Evolutionary conservation across 2,797 vertebrate genomes (phyloP), one percentile per base, ranked within the genome.

Genomic region (Smutsia gigantea): DNA sequence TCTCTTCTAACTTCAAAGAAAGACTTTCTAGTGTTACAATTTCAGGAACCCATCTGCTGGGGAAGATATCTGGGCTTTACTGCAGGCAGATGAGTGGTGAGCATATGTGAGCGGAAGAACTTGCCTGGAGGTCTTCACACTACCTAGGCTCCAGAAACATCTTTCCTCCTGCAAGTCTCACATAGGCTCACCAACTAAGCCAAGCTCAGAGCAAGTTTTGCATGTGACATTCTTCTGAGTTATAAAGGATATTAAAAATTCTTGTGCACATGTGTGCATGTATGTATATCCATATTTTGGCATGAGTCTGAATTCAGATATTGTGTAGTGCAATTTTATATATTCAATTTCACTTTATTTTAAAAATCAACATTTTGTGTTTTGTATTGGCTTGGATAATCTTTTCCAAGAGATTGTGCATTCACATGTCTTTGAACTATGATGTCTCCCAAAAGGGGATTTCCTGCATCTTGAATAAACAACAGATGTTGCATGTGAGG

Each of bases 401-500:
- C 85, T 68, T 84, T 96, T 86, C 39, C 42, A 72, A 85, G 17
- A 37, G 11, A 23, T 63, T 39, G 29, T 72, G 2, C 19, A 71
- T 75, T 88, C 61, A 69, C 10, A 2, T 71, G 59, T 74, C 79
- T 94, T 95, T 89, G 55, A 96, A 77, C 87, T 86, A 78, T 83
- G 63, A 82, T 94, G 87, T 92, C n/a, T 92, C 88, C 59, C 46
- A 14, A 90, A n/a, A 46, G 81, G 69, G 61, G 85, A 95, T 84
- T 92, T 94, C 82, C 78, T 66, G 18, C 21, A 17, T 66, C 78
- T 96, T 88, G 82, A 95, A 51, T 87, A 92, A 93, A 94, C 63
- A 95, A 55, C 92, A 97, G 95, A 95, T 68, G 51, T 42, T 0
- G 1, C 77, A 86, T 55, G 39, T 4, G 34, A 93, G 13, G 10